Percentiles rank a stretch among this genome's conserved stretches.
phyloP scores from a whole-genome alignment of 2,113 vertebrate species.

The Tragelaphus imberbis region DNA sequence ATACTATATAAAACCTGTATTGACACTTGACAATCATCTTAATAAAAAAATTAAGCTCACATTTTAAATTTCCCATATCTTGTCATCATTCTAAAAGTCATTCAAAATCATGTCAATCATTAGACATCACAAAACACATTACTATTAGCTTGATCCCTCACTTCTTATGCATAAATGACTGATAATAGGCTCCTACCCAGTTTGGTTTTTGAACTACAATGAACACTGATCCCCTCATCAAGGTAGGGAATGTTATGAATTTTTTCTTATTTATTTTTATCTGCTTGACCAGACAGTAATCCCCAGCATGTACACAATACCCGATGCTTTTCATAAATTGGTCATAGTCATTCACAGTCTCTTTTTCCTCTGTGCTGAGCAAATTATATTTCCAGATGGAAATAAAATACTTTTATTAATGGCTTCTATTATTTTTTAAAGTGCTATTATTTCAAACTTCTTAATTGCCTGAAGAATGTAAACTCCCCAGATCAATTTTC shows the following conservation, averaged over 20 bases:
- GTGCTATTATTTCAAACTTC: constrained; percentile 41
- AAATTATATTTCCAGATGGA: constrained; percentile 35
- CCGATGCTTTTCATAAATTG: constrained; percentile 21
- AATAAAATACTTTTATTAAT: constrained; percentile 34
- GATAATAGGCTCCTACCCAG: background rate
- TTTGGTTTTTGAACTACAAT: background rate
- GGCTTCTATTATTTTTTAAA: constrained; percentile 45
- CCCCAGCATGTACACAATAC: background rate
- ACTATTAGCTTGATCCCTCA: background rate
- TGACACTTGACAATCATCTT: constrained; percentile 63
- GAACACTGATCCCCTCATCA: background rate
- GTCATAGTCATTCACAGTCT: background rate
- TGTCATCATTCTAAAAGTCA: constrained; percentile 47
- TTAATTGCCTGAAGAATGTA: constrained; percentile 30
- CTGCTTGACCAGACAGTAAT: background rate
- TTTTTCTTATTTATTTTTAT: background rate
- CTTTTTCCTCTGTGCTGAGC: constrained; percentile 13
- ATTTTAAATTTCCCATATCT: constrained; percentile 53
- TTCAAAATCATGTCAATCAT: background rate
- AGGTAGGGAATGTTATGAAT: background rate
- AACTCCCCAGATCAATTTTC: constrained; percentile 33
- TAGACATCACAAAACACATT: background rate
- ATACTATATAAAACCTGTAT: constrained; percentile 63
- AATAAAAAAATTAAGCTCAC: constrained; percentile 44
- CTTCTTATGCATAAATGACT: background rate